These are phyloP conservation scores for Melanerpes aurifrons DNA, from an alignment of 2,113 vertebrate species.

Conservation along the genomic window DNA sequence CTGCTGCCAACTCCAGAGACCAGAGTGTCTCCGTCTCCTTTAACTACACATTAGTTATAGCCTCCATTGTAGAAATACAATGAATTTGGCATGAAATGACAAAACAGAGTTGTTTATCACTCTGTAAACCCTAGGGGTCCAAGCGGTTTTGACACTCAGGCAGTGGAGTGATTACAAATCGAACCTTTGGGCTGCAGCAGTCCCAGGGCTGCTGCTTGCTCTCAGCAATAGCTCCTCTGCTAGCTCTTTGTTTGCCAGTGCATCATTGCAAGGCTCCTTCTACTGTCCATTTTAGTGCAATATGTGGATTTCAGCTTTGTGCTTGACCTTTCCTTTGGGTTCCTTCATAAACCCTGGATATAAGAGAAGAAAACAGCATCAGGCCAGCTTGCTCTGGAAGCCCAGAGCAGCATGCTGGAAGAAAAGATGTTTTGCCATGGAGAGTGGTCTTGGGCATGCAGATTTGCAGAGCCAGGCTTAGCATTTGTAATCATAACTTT, in stretches of 20 bases:
- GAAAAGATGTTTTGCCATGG: background rate
- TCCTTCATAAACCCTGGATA: background rate
- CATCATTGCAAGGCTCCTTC: background rate
- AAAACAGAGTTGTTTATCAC: slow-evolving; percentile 46
- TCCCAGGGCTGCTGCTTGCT: slow-evolving; percentile 3
- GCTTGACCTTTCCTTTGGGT: background rate
- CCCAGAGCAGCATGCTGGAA: background rate
- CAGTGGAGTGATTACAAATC: background rate
- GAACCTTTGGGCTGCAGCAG: background rate
- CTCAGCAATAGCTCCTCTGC: slow-evolving; percentile 36
- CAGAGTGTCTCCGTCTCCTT: background rate
- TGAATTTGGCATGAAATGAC: slow-evolving; percentile 49
- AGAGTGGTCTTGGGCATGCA: background rate
- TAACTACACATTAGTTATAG: slow-evolving; percentile 36
- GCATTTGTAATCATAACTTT: background rate
- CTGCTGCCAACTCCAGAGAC: background rate
- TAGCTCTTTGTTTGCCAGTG: background rate
- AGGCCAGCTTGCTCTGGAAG: background rate
- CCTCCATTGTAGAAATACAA: background rate
- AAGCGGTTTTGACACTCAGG: slow-evolving; percentile 25
- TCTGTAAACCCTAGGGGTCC: slow-evolving; percentile 28
- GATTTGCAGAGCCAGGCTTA: background rate
- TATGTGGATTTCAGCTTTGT: background rate
- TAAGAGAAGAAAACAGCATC: background rate
- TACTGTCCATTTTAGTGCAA: background rate